A percentile compares a stretch with the other conserved stretches of the same genome.
Conservation (phyloP, 2,888 invertebrate species). For the Caenorhabditis zanzibari region DNA sequence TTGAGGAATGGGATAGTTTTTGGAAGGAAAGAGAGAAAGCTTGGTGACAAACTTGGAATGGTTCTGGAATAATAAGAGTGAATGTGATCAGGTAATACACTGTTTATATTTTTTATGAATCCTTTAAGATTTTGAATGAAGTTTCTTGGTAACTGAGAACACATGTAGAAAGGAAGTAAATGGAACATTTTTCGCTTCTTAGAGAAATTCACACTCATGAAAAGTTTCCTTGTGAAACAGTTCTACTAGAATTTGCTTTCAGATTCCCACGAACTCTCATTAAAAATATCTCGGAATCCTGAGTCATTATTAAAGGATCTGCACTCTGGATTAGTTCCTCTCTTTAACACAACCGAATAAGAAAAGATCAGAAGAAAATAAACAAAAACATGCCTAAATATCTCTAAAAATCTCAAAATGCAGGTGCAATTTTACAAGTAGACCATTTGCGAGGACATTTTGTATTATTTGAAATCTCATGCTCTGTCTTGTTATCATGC, state of each 20-base stretch:
- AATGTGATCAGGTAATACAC: neutral
- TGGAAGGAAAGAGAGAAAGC: neutral
- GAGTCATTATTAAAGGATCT: neutral
- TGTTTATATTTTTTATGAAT: neutral
- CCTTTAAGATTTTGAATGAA: too few relatives aligned
- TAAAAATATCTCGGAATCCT: neutral
- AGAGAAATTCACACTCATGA: too few relatives aligned
- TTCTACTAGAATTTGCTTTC: neutral
- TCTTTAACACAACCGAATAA: neutral
- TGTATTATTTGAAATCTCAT: too few relatives aligned
- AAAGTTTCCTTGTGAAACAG: too few relatives aligned
- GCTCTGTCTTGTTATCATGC: neutral
- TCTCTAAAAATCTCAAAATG: too few relatives aligned
- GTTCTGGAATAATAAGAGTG: neutral
- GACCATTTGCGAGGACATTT: too few relatives aligned
- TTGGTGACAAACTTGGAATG: neutral
- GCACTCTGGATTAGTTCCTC: neutral
- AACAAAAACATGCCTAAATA: neutral
- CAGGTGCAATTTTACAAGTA: too few relatives aligned
- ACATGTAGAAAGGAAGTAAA: too few relatives aligned
- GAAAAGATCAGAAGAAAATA: neutral
- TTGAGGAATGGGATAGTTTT: conserved; percentile 27
- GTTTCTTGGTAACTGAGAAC: too few relatives aligned
- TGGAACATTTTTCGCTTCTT: too few relatives aligned
- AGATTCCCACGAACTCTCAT: neutral